Evolutionary conservation across 2,113 vertebrate genomes (phyloP).

Genomic region (Calyptommatus sinebrachiatus): DNA sequence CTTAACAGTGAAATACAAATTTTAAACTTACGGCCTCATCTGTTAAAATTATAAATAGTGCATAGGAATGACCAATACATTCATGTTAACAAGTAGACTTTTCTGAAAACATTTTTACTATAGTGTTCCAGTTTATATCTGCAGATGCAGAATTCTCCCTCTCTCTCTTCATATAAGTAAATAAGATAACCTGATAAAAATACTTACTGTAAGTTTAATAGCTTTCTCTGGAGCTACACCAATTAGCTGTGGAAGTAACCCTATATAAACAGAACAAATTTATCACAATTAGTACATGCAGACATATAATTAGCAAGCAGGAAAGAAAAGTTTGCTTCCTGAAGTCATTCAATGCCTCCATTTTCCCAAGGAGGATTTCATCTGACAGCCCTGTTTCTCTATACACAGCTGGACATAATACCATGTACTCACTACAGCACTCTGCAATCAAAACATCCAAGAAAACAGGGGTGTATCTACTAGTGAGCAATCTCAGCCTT

Average conservation of each 20-base stretch:
- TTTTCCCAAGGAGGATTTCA: conserved; percentile 24
- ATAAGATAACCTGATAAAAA: conserved; percentile 36
- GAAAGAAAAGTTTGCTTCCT: conserved; percentile 45
- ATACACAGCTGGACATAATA: not conserved
- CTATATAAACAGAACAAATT: conserved; percentile 72
- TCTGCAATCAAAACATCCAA: not conserved
- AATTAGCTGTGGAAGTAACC: conserved; percentile 94
- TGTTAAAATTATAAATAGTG: too few species aligned
- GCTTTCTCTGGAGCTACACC: conserved; percentile 97
- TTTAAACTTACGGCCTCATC: too few species aligned
- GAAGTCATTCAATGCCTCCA: conserved; percentile 19
- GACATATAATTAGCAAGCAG: not conserved
- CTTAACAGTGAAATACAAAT: too few species aligned
- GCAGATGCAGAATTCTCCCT: not conserved
- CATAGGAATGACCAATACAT: too few species aligned
- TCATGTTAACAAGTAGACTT: too few species aligned
- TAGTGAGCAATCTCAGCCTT: too few species aligned
- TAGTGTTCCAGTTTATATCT: not conserved
- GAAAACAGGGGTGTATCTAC: too few species aligned
- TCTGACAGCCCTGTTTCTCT: not conserved
- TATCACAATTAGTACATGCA: not conserved
- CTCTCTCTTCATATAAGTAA: too few species aligned
- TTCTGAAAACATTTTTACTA: not conserved
- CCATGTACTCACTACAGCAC: not conserved
- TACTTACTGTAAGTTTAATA: conserved; percentile 96